These are phyloP conservation scores for Caloenas nicobarica DNA, from an alignment of 2,113 vertebrate genomes.

Conservation along the genomic window DNA sequence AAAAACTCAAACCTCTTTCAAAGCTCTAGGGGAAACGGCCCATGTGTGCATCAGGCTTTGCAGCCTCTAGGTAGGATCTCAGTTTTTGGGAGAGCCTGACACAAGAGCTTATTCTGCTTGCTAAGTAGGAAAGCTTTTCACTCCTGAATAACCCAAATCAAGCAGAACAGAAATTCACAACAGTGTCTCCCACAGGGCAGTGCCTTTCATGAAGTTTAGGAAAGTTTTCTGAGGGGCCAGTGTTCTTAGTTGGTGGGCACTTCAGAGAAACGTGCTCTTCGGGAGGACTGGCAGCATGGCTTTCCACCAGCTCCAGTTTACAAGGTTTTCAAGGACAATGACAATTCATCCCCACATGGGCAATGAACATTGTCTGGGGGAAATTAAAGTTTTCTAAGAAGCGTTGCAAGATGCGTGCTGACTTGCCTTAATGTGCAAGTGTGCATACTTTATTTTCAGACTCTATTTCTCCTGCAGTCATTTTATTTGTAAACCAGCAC, in stretches of 20 bases:
- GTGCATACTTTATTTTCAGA: background rate
- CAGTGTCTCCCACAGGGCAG: background rate
- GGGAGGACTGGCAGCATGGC: fast-evolving
- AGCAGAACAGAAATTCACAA: background rate
- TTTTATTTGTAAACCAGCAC: conserved; percentile 28
- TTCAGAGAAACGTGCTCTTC: background rate
- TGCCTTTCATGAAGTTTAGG: background rate
- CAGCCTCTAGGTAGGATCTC: background rate
- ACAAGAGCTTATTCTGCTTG: background rate
- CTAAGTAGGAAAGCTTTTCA: background rate
- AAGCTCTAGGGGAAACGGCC: background rate
- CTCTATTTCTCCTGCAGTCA: background rate
- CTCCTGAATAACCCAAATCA: background rate
- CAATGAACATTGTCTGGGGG: background rate
- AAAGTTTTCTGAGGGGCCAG: background rate
- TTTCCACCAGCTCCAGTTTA: background rate
- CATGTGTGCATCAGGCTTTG: background rate
- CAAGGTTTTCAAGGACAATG: background rate
- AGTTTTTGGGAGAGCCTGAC: background rate
- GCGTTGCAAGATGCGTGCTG: background rate
- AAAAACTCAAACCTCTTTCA: background rate
- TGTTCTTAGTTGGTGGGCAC: background rate
- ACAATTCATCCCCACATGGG: background rate
- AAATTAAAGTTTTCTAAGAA: background rate
- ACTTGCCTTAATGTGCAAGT: no score